These are phyloP conservation scores for Mamestra configurata DNA, from an alignment of 1,140 invertebrate genomes.

Conservation along the genomic window DNA sequence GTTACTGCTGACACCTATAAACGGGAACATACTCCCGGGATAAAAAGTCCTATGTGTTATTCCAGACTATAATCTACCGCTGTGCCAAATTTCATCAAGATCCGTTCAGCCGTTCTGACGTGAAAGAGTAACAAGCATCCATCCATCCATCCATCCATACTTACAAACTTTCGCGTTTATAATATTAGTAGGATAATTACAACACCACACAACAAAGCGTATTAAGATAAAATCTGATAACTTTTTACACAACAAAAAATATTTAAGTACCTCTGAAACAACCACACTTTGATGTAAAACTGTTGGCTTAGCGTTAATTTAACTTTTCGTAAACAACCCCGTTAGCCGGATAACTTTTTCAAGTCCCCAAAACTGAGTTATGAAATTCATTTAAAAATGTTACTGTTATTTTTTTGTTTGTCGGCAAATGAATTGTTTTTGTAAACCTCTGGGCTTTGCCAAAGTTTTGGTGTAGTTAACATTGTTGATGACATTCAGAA, in stretches of 20 bases:
- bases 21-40: too few species aligned
- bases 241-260: not conserved
- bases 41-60: too few species aligned
- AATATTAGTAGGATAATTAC: too few species aligned
- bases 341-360: constrained; percentile 33
- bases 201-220: not conserved
- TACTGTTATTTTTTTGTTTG: constrained; percentile 33
- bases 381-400: constrained; percentile 53
- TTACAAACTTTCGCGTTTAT: too few species aligned
- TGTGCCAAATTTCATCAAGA: too few species aligned
- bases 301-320: constrained; percentile 41
- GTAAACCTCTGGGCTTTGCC: not conserved
- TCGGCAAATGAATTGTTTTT: constrained; percentile 46
- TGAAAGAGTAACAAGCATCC: too few species aligned
- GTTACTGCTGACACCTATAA: too few species aligned
- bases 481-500: constrained; percentile 22
- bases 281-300: constrained; percentile 27
- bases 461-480: constrained; percentile 11
- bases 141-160: too few species aligned
- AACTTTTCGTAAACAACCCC: constrained; percentile 48
- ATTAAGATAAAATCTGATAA: not conserved
- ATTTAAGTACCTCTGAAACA: not conserved
- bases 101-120: too few species aligned
- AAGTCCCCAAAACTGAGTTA: constrained; percentile 43
- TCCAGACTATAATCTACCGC: too few species aligned